These are phyloP conservation scores for Olivierus martensii DNA, from an alignment of 1,140 invertebrate genomes.

Conservation along the genomic window DNA sequence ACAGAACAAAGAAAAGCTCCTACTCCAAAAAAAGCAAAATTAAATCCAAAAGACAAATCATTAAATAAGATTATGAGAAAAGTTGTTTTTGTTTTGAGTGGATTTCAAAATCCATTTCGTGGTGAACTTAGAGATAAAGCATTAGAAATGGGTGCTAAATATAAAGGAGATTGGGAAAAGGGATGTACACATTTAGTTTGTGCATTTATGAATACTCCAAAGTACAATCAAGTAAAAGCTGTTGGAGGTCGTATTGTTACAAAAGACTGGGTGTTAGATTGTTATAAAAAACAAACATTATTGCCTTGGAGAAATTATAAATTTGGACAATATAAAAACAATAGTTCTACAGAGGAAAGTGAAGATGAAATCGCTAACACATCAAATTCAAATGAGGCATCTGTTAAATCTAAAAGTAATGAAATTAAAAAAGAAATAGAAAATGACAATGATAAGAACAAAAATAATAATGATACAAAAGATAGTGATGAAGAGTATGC, in stretches of 20 bases:
- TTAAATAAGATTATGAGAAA: slow-evolving; percentile 44
- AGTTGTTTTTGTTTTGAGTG: slow-evolving; percentile 66
- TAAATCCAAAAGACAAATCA: slow-evolving; percentile 27
- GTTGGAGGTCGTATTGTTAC: slow-evolving; percentile 51
- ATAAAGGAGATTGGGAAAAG: slow-evolving; percentile 55
- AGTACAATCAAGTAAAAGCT: slow-evolving; percentile 56
- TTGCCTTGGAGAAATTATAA: slow-evolving; percentile 53
- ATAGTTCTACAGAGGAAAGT: slow-evolving; percentile 26
- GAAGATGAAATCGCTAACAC: slow-evolving; percentile 13
- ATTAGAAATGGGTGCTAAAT: slow-evolving; percentile 61
- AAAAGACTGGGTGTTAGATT: slow-evolving; percentile 60
- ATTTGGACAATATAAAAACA: slow-evolving; percentile 23
- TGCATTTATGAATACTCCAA: slow-evolving; percentile 77
- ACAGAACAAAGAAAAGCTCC: too few relatives aligned
- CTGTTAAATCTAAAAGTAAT: neutral
- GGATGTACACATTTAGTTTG: slow-evolving; percentile 71
- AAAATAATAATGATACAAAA: slow-evolving; percentile 11
- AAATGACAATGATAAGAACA: neutral
- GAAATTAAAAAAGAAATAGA: too few relatives aligned
- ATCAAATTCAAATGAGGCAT: neutral
- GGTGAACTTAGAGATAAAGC: slow-evolving; percentile 49
- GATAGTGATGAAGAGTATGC: slow-evolving; percentile 15
- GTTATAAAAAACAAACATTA: slow-evolving; percentile 42
- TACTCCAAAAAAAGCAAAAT: neutral
- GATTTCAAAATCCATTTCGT: slow-evolving; percentile 68